phyloP scores from a whole-genome alignment of 2,888 invertebrate species.

The Drosophila sordidula region DNA sequence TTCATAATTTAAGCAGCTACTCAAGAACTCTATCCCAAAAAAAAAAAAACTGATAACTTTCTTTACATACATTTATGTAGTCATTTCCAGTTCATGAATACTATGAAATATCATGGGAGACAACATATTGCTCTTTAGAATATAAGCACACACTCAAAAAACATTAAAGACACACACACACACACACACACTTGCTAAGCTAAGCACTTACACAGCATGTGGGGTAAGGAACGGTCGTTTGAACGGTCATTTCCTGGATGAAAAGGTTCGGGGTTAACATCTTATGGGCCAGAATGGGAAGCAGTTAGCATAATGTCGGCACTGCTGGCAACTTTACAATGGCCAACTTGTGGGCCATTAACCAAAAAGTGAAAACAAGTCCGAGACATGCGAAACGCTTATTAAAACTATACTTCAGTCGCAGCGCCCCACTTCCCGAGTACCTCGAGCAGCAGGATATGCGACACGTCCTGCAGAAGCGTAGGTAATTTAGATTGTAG shows the following conservation, averaged over 20 bases:
- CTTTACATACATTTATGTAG: conserved; percentile 36
- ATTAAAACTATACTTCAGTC: conserved; percentile 76
- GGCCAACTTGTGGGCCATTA: conserved; percentile 77
- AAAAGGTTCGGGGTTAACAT: conserved; percentile 54
- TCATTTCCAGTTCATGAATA: conserved; percentile 56
- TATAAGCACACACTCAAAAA: conserved; percentile 44
- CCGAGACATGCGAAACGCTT: conserved; percentile 66
- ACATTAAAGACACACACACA: conserved; percentile 37
- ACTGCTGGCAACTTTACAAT: conserved; percentile 60
- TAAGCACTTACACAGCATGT: conserved; percentile 34
- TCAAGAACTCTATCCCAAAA: conserved; percentile 1
- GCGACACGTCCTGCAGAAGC: conserved; percentile 64
- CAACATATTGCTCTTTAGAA: conserved; percentile 44
- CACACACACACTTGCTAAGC: not conserved
- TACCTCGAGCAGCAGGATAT: conserved; percentile 31
- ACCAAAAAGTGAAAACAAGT: conserved; percentile 64
- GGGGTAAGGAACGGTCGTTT: conserved; percentile 30
- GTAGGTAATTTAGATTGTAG: conserved; percentile 74
- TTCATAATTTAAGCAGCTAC: conserved; percentile 5
- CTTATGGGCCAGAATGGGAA: conserved; percentile 58
- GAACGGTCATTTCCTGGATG: conserved; percentile 66
- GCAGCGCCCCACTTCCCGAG: not conserved
- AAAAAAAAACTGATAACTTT: conserved; percentile 38
- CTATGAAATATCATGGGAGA: conserved; percentile 21
- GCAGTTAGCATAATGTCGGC: conserved; percentile 67